phyloP scores from a whole-genome alignment of 1,140 invertebrate species.

The Papilio polyxenes region DNA sequence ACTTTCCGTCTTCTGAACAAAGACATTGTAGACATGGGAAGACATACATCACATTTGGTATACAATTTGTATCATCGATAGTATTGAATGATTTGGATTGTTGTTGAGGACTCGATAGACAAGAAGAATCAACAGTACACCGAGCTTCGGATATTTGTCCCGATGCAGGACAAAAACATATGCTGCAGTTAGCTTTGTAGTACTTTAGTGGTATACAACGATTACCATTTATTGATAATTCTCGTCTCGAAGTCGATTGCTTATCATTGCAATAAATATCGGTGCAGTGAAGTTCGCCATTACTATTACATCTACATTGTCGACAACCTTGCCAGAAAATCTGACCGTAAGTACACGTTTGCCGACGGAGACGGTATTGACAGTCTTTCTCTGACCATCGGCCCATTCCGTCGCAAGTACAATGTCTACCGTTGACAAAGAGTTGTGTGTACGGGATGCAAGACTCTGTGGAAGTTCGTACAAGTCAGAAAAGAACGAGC shows the following conservation, averaged over 20 bases:
- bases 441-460: constrained; percentile 23
- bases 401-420: constrained; percentile 6
- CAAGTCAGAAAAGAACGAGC: neutral
- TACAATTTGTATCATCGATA: constrained; percentile 55
- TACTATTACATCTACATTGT: constrained; percentile 63
- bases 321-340: constrained; percentile 61
- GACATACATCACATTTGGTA: constrained; percentile 69
- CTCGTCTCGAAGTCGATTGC: constrained; percentile 25
- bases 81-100: constrained; percentile 43
- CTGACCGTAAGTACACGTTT: constrained; percentile 57
- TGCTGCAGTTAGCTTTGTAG: constrained; percentile 66
- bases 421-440: constrained; percentile 14
- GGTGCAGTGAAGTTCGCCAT: constrained; percentile 59
- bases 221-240: constrained; percentile 40
- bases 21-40: constrained; percentile 66
- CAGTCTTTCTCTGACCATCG: constrained; percentile 34
- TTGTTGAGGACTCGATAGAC: constrained; percentile 43
- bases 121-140: constrained; percentile 62
- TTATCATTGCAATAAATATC: constrained; percentile 49
- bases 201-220: constrained; percentile 65
- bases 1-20: constrained; percentile 64
- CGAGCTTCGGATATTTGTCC: constrained; percentile 56
- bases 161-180: constrained; percentile 67
- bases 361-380: constrained; percentile 40
- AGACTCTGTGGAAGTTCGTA: neutral